Evolutionary conservation across 2,797 vertebrate genomes (phyloP), one percentile per base, ranked within the genome.

Genomic region (Acrocephalus scirpaceus): DNA sequence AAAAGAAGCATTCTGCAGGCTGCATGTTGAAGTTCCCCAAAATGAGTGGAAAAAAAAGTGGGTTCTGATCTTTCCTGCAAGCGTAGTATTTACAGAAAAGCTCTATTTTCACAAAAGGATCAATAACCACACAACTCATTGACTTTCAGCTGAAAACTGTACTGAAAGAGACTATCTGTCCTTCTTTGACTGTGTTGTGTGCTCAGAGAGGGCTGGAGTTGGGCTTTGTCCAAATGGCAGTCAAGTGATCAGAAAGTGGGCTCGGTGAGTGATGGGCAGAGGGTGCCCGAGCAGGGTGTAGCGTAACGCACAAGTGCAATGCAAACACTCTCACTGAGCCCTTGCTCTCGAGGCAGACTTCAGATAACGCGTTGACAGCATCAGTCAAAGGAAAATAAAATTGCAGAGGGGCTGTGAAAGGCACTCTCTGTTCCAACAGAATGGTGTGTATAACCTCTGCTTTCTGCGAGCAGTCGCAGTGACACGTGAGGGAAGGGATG

Each of bases 351-450:
- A 94, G 87, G 77, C 87, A 79, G 92, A 32, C 91, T 95, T 80
- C 90, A 93, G 94, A 96, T 95, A 97, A 82, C 0, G 74, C 85
- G 94, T 11, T 95, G 94, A 96, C 96, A 97, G 94, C 92, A 94
- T 86, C 96, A 93, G 94, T 96, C 94, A 93, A 87, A 94, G 94
- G 61, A 87, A 94, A 97, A 95, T 96, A 90, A 92, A 93, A 94
- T 70, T 74, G 76, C 88, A 0, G 2, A 83, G 64, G 69, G 53
- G 53, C 62, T 90, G 80, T 95, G 96, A 95, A 97, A 96, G 92
- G 77, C 18, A 0, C 53, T 67, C 86, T 95, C 77, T 88, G 90
- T 95, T 95, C 88, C 79, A 72, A 3, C 8, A 14, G 58, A 62
- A 30, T 0, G 6, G 92, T 92, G 81, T 92, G 11, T 69, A 1